phyloP scores from a whole-genome alignment of 2,113 vertebrate genomes.

The Cygnus atratus region DNA sequence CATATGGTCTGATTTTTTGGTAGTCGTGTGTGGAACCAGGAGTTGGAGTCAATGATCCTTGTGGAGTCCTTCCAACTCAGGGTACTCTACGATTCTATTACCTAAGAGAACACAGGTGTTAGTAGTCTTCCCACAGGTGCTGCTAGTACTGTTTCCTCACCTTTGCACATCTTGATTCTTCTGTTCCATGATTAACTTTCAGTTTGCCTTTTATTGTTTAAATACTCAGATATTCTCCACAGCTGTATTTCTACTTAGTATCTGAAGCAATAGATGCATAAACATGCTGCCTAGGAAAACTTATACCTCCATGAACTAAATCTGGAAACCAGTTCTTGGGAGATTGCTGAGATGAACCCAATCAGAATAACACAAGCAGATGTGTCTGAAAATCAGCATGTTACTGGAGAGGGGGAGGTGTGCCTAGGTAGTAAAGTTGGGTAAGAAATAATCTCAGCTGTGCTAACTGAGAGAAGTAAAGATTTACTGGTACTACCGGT shows the following conservation, averaged over 20 bases:
- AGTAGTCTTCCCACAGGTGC: not conserved
- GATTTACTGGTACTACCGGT: not conserved
- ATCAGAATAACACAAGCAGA: not conserved
- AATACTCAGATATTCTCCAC: not conserved
- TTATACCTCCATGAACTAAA: not conserved
- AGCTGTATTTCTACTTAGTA: not conserved
- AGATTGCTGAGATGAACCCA: not conserved
- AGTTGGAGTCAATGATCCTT: too few species aligned
- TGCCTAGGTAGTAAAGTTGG: not conserved
- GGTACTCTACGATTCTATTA: too few species aligned
- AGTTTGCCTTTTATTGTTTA: not conserved
- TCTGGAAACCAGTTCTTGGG: not conserved
- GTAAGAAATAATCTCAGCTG: not conserved
- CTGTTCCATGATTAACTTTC: not conserved
- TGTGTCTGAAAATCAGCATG: not conserved
- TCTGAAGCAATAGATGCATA: not conserved
- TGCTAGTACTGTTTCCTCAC: not conserved
- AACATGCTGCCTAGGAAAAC: not conserved
- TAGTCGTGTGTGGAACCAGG: too few species aligned
- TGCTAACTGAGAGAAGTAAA: not conserved
- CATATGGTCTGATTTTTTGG: too few species aligned
- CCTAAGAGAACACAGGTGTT: not conserved
- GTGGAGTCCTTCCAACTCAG: too few species aligned
- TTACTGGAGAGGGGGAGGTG: not conserved
- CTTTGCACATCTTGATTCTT: not conserved